These are phyloP conservation scores for Conger conger DNA, from an alignment of 2,113 vertebrate genomes.

Conservation along the genomic window DNA sequence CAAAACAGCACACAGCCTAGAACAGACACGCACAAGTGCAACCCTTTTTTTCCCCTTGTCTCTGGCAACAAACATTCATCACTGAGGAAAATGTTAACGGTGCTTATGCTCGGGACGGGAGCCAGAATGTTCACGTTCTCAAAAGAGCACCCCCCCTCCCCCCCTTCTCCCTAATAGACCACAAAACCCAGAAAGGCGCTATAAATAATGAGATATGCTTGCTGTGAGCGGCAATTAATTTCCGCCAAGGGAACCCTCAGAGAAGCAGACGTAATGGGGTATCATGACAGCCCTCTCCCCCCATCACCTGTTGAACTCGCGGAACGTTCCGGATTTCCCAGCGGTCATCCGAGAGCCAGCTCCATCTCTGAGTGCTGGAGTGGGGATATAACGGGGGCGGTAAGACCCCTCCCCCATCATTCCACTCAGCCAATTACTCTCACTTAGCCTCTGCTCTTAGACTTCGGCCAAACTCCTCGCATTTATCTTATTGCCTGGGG, in stretches of 20 bases:
- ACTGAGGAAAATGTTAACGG: slow-evolving; percentile 7
- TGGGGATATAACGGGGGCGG: not conserved
- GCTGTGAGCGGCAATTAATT: slow-evolving; percentile 65
- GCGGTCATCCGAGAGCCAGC: slow-evolving; percentile 49
- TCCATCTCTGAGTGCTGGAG: slow-evolving; percentile 32
- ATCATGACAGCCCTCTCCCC: slow-evolving; percentile 52
- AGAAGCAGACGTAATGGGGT: slow-evolving; percentile 35
- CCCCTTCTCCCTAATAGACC: slow-evolving; percentile 39
- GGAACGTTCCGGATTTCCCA: slow-evolving; percentile 53
- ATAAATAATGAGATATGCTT: slow-evolving; percentile 64
- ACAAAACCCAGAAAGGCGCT: slow-evolving; percentile 27
- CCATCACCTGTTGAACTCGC: slow-evolving; percentile 63
- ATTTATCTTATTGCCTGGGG: no score
- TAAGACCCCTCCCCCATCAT: not conserved
- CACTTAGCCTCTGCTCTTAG: not conserved
- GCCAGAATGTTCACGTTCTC: slow-evolving; percentile 38
- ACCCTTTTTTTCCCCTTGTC: not conserved
- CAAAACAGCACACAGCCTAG: not conserved
- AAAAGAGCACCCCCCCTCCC: slow-evolving; percentile 45
- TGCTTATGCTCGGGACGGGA: slow-evolving; percentile 30
- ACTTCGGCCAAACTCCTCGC: not conserved
- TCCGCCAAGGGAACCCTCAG: slow-evolving; percentile 40
- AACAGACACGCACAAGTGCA: not conserved
- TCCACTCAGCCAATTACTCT: not conserved
- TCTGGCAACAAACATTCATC: slow-evolving; percentile 27